Conservation (phyloP, 2,888 invertebrate genomes). For the Resseliella maxima region DNA sequence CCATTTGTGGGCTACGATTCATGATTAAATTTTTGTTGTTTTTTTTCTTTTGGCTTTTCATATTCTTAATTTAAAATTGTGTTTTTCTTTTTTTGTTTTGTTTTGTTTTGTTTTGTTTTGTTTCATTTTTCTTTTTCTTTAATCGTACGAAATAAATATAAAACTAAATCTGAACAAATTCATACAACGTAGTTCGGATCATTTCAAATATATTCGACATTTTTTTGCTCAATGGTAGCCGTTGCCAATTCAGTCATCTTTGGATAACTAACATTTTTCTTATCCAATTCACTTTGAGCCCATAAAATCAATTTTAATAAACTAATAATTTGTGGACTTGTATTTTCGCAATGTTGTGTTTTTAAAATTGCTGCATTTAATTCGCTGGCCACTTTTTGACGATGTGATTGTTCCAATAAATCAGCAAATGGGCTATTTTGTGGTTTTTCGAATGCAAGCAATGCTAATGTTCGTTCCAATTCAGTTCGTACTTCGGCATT, state of each 20-base stretch:
- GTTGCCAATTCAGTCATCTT: conserved; percentile 93
- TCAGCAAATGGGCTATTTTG: conserved; percentile 95
- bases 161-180: not conserved
- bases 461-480: conserved; percentile 91
- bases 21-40: too few relatives aligned
- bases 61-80: not conserved
- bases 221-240: conserved; percentile 67
- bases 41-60: not conserved
- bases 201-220: conserved; percentile 55
- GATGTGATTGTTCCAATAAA: conserved; percentile 89
- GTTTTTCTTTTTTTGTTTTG: not conserved
- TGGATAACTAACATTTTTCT: conserved; percentile 93
- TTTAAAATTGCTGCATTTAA: conserved; percentile 97
- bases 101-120: conserved; percentile 11
- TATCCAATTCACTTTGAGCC: conserved; percentile 95
- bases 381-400: conserved; percentile 97
- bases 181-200: too few relatives aligned
- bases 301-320: conserved; percentile 92
- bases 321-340: conserved; percentile 90
- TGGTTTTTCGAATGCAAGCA: conserved; percentile 97
- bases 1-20: too few relatives aligned
- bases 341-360: conserved; percentile 90
- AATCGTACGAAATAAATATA: conserved; percentile 31
- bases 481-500: conserved; percentile 78
- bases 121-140: not conserved